Conservation (phyloP, 2,888 invertebrate genomes). For the Argyresthia albistria region DNA sequence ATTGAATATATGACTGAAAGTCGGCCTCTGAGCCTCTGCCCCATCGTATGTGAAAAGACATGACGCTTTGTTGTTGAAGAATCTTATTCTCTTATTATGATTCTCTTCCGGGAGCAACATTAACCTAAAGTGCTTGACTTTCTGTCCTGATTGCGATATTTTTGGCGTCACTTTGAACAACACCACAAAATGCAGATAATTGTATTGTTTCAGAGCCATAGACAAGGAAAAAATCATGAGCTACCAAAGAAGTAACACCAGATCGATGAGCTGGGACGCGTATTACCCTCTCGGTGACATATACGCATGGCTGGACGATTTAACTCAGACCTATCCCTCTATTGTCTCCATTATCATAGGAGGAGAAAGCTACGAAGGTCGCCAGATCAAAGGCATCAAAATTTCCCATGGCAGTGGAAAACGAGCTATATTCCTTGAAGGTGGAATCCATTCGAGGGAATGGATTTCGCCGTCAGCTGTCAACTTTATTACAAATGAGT, state of each 20-base stretch:
- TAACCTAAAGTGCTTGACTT: no score
- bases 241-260: conserved; percentile 27
- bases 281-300: conserved; percentile 76
- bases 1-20: no score
- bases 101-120: no score
- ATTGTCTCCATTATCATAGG: conserved; percentile 44
- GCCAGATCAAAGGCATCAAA: conserved; percentile 59
- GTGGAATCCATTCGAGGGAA: conserved; percentile 82
- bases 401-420: conserved; percentile 44
- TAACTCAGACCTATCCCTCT: conserved; percentile 52
- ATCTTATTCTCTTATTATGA: no score
- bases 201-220: conserved; percentile 49
- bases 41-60: no score
- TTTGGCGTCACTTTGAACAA: no score
- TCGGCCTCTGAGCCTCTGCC: no score
- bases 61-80: no score
- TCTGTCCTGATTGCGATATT: no score
- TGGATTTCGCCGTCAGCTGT: conserved; percentile 79
- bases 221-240: conserved; percentile 50
- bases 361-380: conserved; percentile 58
- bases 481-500: conserved; percentile 73
- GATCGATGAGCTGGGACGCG: conserved; percentile 66
- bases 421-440: conserved; percentile 47
- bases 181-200: neutral
- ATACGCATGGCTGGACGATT: conserved; percentile 68